phyloP scores from a whole-genome alignment of 2,113 vertebrate genomes.

The Rousettus leschenaultii region DNA sequence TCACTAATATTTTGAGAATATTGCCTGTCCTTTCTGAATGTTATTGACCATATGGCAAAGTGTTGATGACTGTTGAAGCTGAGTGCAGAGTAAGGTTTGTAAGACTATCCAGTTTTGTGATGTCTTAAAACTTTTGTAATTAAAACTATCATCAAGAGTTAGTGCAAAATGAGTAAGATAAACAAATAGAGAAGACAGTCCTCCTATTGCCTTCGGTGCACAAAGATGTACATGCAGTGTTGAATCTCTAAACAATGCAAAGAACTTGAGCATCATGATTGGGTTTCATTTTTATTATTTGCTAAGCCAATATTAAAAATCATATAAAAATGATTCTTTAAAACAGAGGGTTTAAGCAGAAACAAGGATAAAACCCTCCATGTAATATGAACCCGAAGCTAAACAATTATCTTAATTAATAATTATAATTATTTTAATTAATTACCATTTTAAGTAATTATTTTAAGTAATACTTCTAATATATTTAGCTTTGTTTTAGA shows the following conservation, averaged over 20 bases:
- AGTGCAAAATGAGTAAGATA: neutral
- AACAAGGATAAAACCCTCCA: neutral
- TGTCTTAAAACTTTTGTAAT: neutral
- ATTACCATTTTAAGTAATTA: neutral
- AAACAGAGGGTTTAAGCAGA: neutral
- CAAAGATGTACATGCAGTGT: neutral
- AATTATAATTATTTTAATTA: neutral
- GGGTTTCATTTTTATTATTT: too few species aligned
- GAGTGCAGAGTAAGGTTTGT: neutral
- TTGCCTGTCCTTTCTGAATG: neutral
- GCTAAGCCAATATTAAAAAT: neutral
- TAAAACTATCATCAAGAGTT: neutral
- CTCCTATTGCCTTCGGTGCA: neutral
- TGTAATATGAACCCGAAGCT: neutral
- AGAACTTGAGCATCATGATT: neutral
- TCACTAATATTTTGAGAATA: neutral
- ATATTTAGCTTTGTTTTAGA: neutral
- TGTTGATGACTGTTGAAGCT: neutral
- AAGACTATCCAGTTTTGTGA: neutral
- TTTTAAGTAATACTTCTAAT: neutral
- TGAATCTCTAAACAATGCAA: neutral
- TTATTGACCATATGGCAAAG: neutral
- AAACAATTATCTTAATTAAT: neutral
- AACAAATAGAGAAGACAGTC: neutral
- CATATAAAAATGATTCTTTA: neutral